Base-by-base conservation (phyloP, 2,888 invertebrate species). In the Muschampia plurimacula region DNA sequence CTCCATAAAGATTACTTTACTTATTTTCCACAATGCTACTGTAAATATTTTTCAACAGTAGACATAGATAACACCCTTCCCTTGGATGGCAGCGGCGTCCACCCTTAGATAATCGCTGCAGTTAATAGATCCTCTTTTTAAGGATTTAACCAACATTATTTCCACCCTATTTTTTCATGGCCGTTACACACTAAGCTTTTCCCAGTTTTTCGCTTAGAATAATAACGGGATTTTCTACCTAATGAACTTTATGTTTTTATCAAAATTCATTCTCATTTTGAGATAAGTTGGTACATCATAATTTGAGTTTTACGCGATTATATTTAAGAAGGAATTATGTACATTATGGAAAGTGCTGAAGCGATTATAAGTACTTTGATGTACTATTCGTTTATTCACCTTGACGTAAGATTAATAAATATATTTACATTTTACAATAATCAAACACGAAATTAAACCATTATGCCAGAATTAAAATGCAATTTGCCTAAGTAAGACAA, bases 131-230 rank as follows among this genome's bases (percentile, higher is more conserved):
- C 60, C 59, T 71, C 66, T 71, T 60, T 66, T 66, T 71, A 60
- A 66, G 71, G 71, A 66, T 71, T 71, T 69, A 60, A 69, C 68
- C 49, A 69, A 60, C 68, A 71, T 59, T 59, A 59, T 70, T 59
- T 59, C 65, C 70, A 57, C 57, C 71, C 60, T 71, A 71, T 66
- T 71, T 71, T 70, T 71, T 71, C 71, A 66, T 66, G 49, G 71
- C 66, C 39, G 59, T 71, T 66, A 66, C 71, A 28, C 39, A 70
- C 65, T 66, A 49, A 71, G 71, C 71, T 71, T 66, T 71, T 49
- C 28, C 66, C 60, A 39, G 66, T 39, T 60, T 70, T 70, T 60
- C 41, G 39, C 4, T 66, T 41, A 71, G 60, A 71, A 66, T 66
- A 59, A 71, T 71, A 66, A 49, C 60, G 49, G 71, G 52, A 71